A percentile compares a stretch with the other conserved stretches of the same genome.
These are phyloP conservation scores for Calcarius lapponicus DNA, from an alignment of 2,797 vertebrate genomes.

Conservation along the genomic window DNA sequence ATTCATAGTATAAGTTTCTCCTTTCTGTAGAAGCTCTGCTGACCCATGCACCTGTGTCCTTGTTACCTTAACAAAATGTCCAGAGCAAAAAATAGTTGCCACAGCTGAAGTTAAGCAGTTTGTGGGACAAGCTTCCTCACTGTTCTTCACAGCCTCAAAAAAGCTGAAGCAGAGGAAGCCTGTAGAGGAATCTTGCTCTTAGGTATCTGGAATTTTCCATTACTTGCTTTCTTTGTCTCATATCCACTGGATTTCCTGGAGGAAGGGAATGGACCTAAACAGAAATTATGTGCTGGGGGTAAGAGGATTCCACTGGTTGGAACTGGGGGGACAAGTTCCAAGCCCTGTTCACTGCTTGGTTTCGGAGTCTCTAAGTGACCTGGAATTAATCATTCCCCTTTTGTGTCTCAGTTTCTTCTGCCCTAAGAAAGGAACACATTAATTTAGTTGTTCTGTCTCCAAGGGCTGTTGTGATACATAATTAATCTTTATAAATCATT, in stretches of 20 bases:
- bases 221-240: slow-evolving; percentile 18
- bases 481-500: slow-evolving; percentile 69
- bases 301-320: not conserved
- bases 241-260: not conserved
- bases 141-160: not conserved
- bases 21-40: not conserved
- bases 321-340: not conserved
- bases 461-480: slow-evolving; percentile 52
- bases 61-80: not conserved
- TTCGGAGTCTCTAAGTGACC: slow-evolving; percentile 1
- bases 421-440: not conserved
- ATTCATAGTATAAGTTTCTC: not conserved
- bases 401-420: slow-evolving; percentile 36
- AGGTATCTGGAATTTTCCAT: not conserved
- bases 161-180: not conserved
- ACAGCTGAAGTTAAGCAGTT: not conserved
- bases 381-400: slow-evolving; percentile 40
- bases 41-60: not conserved
- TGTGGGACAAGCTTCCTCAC: not conserved
- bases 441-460: slow-evolving; percentile 25
- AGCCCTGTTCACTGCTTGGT: not conserved
- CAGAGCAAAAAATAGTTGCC: not conserved
- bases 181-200: not conserved
- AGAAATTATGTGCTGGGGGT: not conserved
- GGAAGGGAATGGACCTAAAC: not conserved